Evolutionary conservation across 2,797 vertebrate genomes (phyloP), one percentile per base, ranked within the genome.

Genomic region (Lophura swinhoii): DNA sequence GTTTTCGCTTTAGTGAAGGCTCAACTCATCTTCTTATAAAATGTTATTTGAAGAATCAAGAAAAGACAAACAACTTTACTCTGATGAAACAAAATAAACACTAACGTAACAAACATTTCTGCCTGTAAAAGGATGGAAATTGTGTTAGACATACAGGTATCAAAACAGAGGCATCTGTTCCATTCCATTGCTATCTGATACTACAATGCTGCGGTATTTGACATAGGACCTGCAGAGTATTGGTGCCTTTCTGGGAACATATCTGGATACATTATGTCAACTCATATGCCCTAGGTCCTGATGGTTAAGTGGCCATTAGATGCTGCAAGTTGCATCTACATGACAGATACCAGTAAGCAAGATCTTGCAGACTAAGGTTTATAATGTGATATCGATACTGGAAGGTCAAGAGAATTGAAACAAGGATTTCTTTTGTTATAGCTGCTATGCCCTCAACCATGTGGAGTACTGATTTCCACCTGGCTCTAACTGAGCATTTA

Each of bases 241-340:
- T 14, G 12, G 9, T 9, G 3, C 6, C 6, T 46, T 80, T 60
- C 72, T 75, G 71, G 44, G 49, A 33, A 81, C 60, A 2, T 8
- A 66, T 8, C 22, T 80, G 49, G 6, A 23, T 58, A 26, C 0
- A 0, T 44, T n/a, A 35, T 16, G 14, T 6, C 9, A 39, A 24
- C 15, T 22, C 3, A 1, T 16, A 33, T 21, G 23, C 74, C 15
- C n/a, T 51, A 39, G 14, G 49, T 77, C 46, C 33, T 93, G 29
- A 39, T 81, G 7, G 39, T 53, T 75, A 51, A 14, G 6, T 23
- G 35, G 11, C 5, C 48, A 63, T 9, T 24, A 41, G 59, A 10
- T 66, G 28, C 29, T 71, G 28, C 41, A 64, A 88, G 35, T 78
- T 59, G 73, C 37, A 37, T 44, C 28, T 44, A 12, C 14, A 12